A percentile compares a stretch with the other conserved stretches of the same genome.
Evolutionary conservation across 2,888 invertebrate genomes (phyloP).

Genomic region (Athalia cordata): DNA sequence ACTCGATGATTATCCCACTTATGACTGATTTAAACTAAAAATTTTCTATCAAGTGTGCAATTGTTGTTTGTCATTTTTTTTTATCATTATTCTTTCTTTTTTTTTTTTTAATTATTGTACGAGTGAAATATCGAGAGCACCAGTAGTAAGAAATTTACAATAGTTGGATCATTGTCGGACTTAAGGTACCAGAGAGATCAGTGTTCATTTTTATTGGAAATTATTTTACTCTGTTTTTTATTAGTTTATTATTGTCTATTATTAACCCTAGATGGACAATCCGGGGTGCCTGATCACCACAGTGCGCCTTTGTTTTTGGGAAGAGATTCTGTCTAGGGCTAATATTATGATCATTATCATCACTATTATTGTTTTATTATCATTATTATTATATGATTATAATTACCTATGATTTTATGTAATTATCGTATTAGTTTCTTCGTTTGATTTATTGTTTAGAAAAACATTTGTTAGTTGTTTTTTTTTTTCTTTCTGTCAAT

Average conservation of each 20-base stretch:
- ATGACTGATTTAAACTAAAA: too few species aligned
- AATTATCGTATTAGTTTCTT: conserved; percentile 43
- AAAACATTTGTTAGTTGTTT: conserved; percentile 22
- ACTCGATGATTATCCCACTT: too few species aligned
- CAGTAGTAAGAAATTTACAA: conserved; percentile 6
- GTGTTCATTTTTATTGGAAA: conserved; percentile 23
- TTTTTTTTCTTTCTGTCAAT: conserved; percentile 22
- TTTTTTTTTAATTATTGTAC: not conserved
- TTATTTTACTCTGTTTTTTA: conserved; percentile 26
- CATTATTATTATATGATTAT: conserved; percentile 34
- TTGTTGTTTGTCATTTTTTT: not conserved
- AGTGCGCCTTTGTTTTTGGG: too few species aligned
- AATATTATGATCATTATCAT: conserved; percentile 10
- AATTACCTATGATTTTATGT: conserved; percentile 12
- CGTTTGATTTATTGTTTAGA: conserved; percentile 38
- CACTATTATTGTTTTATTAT: conserved; percentile 29
- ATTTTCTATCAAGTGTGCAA: too few species aligned
- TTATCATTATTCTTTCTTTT: not conserved
- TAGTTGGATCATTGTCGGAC: not conserved
- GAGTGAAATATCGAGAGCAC: conserved; percentile 12
- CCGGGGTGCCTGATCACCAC: too few species aligned
- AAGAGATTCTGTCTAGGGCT: not conserved
- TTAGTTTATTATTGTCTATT: conserved; percentile 9
- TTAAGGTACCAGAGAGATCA: not conserved
- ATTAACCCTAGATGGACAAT: not conserved